These are phyloP conservation scores for Scatophagus argus DNA, from an alignment of 2,113 vertebrate species.

Conservation along the genomic window DNA sequence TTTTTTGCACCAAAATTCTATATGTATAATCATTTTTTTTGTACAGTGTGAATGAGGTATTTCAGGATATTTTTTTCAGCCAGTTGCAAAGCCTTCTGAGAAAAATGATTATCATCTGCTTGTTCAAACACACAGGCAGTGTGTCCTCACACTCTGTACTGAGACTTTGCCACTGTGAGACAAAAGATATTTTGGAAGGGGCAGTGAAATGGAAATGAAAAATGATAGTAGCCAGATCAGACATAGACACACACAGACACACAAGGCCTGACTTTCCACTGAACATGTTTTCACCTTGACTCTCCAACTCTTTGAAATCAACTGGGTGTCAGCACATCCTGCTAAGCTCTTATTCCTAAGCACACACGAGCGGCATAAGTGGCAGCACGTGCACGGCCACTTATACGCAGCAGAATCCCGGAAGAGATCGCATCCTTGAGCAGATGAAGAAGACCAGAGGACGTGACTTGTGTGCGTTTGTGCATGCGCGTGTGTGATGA, in stretches of 20 bases:
- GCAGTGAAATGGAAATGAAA: neutral
- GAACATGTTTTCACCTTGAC: slow-evolving; percentile 4
- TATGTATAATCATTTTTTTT: too few relatives aligned
- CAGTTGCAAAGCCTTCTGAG: neutral
- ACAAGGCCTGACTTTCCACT: neutral
- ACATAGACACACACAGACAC: neutral
- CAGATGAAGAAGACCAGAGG: neutral
- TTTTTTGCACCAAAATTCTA: too few relatives aligned
- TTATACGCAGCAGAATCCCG: neutral
- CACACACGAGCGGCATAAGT: neutral
- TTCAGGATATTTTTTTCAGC: too few relatives aligned
- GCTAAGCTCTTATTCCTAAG: slow-evolving; percentile 5
- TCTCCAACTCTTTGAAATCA: neutral
- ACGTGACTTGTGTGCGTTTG: neutral
- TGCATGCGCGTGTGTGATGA: too few relatives aligned
- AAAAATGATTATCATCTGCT: neutral
- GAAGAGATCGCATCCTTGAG: neutral
- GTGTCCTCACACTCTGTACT: slow-evolving; percentile 6
- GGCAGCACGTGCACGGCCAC: neutral
- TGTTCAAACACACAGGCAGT: slow-evolving; percentile 2
- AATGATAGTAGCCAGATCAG: neutral
- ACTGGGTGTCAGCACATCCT: slow-evolving; percentile 16
- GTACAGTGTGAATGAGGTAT: too few relatives aligned
- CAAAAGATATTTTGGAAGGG: neutral
- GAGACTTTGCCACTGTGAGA: neutral